Evolutionary conservation across 1,140 invertebrate species (phyloP).

Genomic region (Mylabris phalerata): DNA sequence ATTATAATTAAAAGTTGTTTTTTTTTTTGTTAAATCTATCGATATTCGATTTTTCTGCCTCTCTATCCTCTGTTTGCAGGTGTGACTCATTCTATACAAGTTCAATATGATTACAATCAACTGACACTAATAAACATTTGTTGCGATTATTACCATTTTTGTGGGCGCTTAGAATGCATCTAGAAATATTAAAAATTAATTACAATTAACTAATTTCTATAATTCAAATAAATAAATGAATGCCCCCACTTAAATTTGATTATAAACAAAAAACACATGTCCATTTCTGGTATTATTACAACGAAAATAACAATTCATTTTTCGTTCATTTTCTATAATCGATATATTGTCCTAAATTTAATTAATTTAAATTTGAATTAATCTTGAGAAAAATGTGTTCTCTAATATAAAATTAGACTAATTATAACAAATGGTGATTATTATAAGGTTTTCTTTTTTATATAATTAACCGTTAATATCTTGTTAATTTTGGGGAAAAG

Average conservation of each 20-base stretch:
- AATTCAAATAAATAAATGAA: not conserved
- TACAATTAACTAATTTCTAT: not conserved
- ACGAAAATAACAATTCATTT: no score
- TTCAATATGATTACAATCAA: slow-evolving; percentile 8
- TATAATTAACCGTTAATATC: no score
- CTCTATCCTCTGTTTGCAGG: slow-evolving; percentile 17
- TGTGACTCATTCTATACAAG: slow-evolving; percentile 18
- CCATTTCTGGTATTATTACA: not conserved
- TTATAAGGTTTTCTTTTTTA: no score
- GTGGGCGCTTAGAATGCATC: not conserved
- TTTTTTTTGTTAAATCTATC: not conserved
- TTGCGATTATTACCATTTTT: not conserved
- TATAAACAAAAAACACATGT: not conserved
- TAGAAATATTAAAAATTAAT: not conserved
- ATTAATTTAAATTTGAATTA: no score
- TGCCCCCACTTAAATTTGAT: not conserved
- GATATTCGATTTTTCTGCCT: slow-evolving; percentile 5
- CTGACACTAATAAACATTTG: not conserved
- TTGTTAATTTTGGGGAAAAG: no score
- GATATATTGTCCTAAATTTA: no score
- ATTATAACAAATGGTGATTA: no score
- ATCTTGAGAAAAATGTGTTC: no score
- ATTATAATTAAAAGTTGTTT: not conserved
- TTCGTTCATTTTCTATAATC: no score
- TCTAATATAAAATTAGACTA: no score